Evolutionary conservation across 37 sponge, comb jelly and placozoan genomes (phyloP), one percentile per base, ranked within the genome.

Genomic region (Axinella damicornis): DNA sequence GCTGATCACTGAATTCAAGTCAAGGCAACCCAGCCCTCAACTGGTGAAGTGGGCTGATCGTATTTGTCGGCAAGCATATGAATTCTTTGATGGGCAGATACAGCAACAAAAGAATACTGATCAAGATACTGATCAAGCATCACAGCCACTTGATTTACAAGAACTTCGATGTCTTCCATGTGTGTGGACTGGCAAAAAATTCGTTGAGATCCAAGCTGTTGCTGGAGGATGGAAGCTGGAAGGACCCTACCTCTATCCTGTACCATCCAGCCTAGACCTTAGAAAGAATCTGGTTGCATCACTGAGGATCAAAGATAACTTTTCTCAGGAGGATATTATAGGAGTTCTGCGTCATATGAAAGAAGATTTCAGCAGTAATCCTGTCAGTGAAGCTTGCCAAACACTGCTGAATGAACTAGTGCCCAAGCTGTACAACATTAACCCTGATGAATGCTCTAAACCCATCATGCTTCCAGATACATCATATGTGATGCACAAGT

Each of bases 181-280:
- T 35, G 53, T 85, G 34, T 85, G 78, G 78, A 85, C 78, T 68
- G 86, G 79, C 35, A 70, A 70, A 59, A 28, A 5, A 35, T 85
- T 85, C 36, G 28, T 85, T 56, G 12, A 0, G 2, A 57, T 60
- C 53, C 19, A 32, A 24, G n/a, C n/a, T 24, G 79, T 85, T 15
- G 69, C 86, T 37, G 33, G 15, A 20, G 39, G 56, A 13, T 78
- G 70, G 69, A 61, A 27, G 18, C 31, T 27, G 0, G 27, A 83
- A 61, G 84, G 84, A 53, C 80, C 81, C 28, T 87, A 81, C 38
- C 64, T 87, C 21, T 72, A 54, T 53, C 35, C 32, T 25, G 33
- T 87, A 0, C 88, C 88, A 0, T 4, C n/a, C 19, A 81, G 57
- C 30, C 55, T 81, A 2, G 11, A 34, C 13, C 20, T 65, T 19